Evolutionary conservation across 2,113 vertebrate species (phyloP).

Genomic region (Narcine bancroftii): DNA sequence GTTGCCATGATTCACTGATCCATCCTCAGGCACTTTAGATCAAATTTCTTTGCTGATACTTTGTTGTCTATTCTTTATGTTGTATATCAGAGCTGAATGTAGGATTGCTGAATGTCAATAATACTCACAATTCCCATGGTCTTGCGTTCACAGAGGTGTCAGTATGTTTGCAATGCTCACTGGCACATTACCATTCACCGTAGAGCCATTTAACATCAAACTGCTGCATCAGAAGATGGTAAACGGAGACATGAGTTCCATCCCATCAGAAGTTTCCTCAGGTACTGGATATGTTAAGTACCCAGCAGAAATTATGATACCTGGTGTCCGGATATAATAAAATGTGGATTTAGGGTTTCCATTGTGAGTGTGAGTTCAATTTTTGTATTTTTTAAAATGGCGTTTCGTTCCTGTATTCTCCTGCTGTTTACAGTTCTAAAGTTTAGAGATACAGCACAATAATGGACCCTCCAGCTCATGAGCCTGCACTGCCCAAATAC

Average conservation of each 20-base stretch:
- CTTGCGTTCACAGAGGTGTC: constrained; percentile 57
- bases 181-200: constrained; percentile 61
- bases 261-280: constrained; percentile 65
- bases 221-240: constrained; percentile 72
- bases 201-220: constrained; percentile 75
- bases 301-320: background rate
- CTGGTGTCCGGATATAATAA: background rate
- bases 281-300: constrained; percentile 46
- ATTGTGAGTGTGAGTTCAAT: background rate
- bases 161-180: constrained; percentile 74
- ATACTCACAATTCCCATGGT: background rate
- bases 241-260: constrained; percentile 62
- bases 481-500: too few relatives aligned
- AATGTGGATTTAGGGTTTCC: background rate
- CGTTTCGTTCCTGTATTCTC: background rate
- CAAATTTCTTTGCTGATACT: background rate
- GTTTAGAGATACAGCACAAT: too few relatives aligned
- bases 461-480: too few relatives aligned
- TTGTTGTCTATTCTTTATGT: background rate
- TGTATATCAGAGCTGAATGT: background rate
- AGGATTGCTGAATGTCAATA: background rate
- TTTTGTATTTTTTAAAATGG: background rate
- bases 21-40: background rate
- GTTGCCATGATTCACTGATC: background rate
- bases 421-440: background rate